Conservation (phyloP, 2,888 invertebrate genomes). For the Drosophila tripunctata region DNA sequence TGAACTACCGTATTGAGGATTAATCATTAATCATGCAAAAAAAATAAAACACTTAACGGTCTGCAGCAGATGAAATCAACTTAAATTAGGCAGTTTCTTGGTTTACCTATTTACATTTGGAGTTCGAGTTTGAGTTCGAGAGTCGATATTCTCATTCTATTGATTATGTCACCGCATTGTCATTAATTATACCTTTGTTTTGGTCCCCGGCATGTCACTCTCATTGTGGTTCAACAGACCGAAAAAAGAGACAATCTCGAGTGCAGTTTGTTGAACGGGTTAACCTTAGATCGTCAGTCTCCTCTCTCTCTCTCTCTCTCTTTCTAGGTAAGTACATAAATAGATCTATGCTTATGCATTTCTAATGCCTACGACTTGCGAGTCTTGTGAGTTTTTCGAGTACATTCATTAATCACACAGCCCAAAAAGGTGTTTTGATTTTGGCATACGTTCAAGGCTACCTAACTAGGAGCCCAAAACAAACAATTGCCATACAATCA, state of each 20-base stretch:
- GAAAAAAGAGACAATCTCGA: conserved; percentile 31
- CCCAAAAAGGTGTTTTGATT: conserved; percentile 66
- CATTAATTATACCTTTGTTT: conserved; percentile 64
- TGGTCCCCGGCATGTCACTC: conserved; percentile 56
- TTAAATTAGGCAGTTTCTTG: conserved; percentile 41
- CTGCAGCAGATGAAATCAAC: conserved; percentile 38
- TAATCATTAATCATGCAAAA: conserved; percentile 72
- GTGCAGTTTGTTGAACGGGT: conserved; percentile 46
- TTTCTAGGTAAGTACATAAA: conserved; percentile 12
- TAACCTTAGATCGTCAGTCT: conserved; percentile 12
- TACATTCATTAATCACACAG: conserved; percentile 74
- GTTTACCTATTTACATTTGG: conserved; percentile 29
- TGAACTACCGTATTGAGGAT: conserved; percentile 45
- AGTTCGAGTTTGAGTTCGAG: no score
- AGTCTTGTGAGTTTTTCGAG: no score
- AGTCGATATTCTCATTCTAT: conserved; percentile 19
- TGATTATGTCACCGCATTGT: conserved; percentile 56
- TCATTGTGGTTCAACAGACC: conserved; percentile 54
- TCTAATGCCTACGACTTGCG: conserved; percentile 55
- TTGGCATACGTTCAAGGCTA: conserved; percentile 77
- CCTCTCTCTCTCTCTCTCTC: no score
- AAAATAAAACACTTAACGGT: conserved; percentile 49
- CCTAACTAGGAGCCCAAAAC: conserved; percentile 51
- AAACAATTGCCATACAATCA: conserved; percentile 58
- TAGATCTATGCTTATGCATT: conserved; percentile 69